Evolutionary conservation across 1,140 invertebrate species (phyloP).

Genomic region (Zophobas atratus): DNA sequence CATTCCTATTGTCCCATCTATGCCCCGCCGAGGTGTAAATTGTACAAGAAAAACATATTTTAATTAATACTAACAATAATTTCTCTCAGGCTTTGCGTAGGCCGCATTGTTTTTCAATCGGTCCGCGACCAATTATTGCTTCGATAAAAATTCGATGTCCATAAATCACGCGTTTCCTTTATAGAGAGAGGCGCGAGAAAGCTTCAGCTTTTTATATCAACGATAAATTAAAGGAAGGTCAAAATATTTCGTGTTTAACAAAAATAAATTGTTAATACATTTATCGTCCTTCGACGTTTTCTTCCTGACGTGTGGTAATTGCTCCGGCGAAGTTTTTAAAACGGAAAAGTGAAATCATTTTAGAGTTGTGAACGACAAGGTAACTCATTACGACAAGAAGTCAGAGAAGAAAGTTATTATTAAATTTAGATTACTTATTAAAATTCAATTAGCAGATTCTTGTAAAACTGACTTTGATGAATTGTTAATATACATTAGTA

Average conservation of each 20-base stretch:
- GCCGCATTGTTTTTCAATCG: slow-evolving; percentile 31
- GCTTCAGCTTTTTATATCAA: slow-evolving; percentile 36
- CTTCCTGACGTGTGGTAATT: slow-evolving; percentile 36
- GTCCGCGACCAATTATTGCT: slow-evolving; percentile 32
- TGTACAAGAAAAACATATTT: slow-evolving; percentile 46
- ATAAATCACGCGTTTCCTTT: slow-evolving; percentile 35
- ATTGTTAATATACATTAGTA: too few species aligned
- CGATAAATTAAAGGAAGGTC: slow-evolving; percentile 34
- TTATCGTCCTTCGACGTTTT: slow-evolving; percentile 29
- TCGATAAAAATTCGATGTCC: slow-evolving; percentile 35
- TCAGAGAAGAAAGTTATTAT: not conserved
- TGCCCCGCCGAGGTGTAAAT: slow-evolving; percentile 46
- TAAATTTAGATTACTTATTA: too few species aligned
- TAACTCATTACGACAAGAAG: not conserved
- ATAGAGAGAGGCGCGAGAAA: slow-evolving; percentile 34
- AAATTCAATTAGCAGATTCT: too few species aligned
- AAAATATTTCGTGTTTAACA: slow-evolving; percentile 32
- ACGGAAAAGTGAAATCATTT: slow-evolving; percentile 22
- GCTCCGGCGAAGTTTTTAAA: slow-evolving; percentile 9
- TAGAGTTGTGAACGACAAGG: not conserved
- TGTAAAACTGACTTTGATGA: too few species aligned
- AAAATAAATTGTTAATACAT: slow-evolving; percentile 35
- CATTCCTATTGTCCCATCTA: slow-evolving; percentile 48
- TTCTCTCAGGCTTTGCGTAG: slow-evolving; percentile 29
- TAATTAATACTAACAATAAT: slow-evolving; percentile 48